These are phyloP conservation scores for Nymphicus hollandicus DNA, from an alignment of 2,113 vertebrate genomes.

Conservation along the genomic window DNA sequence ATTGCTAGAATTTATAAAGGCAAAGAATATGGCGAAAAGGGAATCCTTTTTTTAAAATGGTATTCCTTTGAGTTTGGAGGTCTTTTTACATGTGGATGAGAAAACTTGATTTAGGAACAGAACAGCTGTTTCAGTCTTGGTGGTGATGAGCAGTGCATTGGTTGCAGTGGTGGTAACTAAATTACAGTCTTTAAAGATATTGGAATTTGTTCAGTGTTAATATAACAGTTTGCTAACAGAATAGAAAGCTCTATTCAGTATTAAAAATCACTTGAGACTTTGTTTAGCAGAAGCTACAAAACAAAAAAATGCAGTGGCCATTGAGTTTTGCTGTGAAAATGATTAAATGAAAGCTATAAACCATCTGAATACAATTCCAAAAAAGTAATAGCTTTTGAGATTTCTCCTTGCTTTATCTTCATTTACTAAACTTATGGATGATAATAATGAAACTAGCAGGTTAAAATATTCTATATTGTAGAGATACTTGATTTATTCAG, in stretches of 20 bases:
- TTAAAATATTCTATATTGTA: neutral
- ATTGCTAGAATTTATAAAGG: neutral
- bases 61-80: neutral
- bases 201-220: conserved; percentile 4
- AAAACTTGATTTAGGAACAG: neutral
- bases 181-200: conserved; percentile 59
- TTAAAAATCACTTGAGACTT: conserved; percentile 60
- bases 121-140: neutral
- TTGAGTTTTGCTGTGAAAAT: conserved; percentile 46
- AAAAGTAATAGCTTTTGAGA: neutral
- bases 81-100: neutral
- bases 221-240: conserved; percentile 55
- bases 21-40: neutral
- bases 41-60: neutral
- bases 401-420: neutral
- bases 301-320: conserved; percentile 37
- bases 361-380: neutral
- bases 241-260: conserved; percentile 31
- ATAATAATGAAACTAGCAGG: neutral
- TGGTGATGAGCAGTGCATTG: neutral
- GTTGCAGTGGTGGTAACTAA: neutral
- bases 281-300: conserved; percentile 50
- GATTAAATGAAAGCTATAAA: neutral
- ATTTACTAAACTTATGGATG: neutral
- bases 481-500: neutral